A percentile compares a stretch with the other conserved stretches of the same genome.
These are phyloP conservation scores for Petrophora chlorosata DNA, from an alignment of 2,888 invertebrate species.

Conservation along the genomic window DNA sequence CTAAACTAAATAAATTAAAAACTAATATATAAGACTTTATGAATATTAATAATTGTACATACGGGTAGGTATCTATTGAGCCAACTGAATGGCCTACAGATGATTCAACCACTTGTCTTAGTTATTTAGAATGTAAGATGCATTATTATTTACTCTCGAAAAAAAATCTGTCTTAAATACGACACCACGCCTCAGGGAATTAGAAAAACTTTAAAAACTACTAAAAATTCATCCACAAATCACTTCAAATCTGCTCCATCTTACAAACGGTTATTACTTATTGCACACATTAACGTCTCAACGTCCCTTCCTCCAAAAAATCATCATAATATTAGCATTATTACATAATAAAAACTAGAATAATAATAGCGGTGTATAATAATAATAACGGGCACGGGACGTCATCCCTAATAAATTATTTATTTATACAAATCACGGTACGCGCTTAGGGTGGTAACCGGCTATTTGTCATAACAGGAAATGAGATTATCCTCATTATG, in stretches of 20 bases:
- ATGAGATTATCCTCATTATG: slow-evolving; percentile 70
- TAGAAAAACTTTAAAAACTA: too few species aligned
- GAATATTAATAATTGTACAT: too few species aligned
- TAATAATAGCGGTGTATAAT: slow-evolving; percentile 27
- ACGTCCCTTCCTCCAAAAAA: slow-evolving; percentile 24
- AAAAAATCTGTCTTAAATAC: too few species aligned
- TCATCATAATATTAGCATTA: slow-evolving; percentile 31
- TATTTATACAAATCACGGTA: slow-evolving; percentile 46
- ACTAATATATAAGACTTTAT: too few species aligned
- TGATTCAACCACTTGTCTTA: too few species aligned
- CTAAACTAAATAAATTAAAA: too few species aligned
- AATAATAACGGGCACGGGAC: slow-evolving; percentile 31
- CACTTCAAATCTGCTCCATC: not conserved
- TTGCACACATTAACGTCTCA: slow-evolving; percentile 12
- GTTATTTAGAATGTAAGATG: too few species aligned
- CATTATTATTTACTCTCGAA: too few species aligned
- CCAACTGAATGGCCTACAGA: too few species aligned
- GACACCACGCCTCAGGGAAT: too few species aligned
- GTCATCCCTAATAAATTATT: slow-evolving; percentile 49
- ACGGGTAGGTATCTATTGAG: too few species aligned
- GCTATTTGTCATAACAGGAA: slow-evolving; percentile 64
- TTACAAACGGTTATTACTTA: slow-evolving; percentile 1
- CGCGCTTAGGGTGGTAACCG: slow-evolving; percentile 49
- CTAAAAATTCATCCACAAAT: not conserved
- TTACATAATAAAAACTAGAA: slow-evolving; percentile 28